Conservation (phyloP, 1,140 invertebrate genomes). For the Gyrodactylus bullatarudis region DNA sequence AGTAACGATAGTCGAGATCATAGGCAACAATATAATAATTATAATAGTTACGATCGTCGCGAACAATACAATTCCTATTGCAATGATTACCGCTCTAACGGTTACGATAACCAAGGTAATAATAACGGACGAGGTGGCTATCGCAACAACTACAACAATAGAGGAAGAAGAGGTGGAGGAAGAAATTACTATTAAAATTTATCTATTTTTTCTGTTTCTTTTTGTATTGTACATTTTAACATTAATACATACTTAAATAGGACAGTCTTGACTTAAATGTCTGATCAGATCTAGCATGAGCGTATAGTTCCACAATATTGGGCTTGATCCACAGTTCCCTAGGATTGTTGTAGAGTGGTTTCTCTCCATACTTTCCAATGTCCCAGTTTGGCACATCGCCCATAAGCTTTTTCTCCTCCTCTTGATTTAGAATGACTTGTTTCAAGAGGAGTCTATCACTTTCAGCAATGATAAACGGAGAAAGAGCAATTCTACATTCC, state of each 20-base stretch:
- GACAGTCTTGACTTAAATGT: not conserved
- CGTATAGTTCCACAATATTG: not conserved
- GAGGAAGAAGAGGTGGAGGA: not conserved
- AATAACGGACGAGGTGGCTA: no score
- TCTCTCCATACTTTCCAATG: not conserved
- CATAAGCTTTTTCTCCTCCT: slow-evolving; percentile 44
- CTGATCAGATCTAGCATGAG: not conserved
- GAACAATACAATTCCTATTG: no score
- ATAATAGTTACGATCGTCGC: no score
- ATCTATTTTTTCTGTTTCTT: not conserved
- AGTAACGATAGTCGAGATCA: no score
- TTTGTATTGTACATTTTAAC: not conserved
- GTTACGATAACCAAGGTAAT: not conserved
- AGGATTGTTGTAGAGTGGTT: slow-evolving; percentile 2
- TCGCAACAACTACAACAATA: not conserved
- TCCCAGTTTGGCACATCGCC: slow-evolving; percentile 42
- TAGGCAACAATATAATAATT: no score
- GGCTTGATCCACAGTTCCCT: not conserved
- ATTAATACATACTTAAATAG: not conserved
- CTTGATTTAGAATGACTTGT: slow-evolving; percentile 35
- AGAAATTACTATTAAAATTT: no score
- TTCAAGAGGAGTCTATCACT: slow-evolving; percentile 36
- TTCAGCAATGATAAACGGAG: slow-evolving; percentile 37
- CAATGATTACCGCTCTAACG: no score
- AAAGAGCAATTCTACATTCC: slow-evolving; percentile 33